Base-by-base conservation (phyloP, 1,140 invertebrate genomes). In the Solen grandis region DNA sequence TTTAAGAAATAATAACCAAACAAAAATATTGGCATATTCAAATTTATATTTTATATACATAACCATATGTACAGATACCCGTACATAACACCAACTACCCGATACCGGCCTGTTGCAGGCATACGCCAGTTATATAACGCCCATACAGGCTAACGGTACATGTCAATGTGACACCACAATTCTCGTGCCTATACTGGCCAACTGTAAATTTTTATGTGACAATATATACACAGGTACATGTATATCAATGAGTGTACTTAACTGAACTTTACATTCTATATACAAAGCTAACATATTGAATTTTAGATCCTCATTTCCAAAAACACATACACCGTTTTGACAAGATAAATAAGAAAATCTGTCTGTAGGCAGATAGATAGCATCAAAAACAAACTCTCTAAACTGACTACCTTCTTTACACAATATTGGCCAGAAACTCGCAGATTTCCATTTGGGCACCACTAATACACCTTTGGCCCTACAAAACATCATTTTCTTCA, bases 241-340 rank as follows among this genome's bases (percentile, higher is more conserved):
- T 46, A 46, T 46, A 19, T 46, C 41, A 46, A 46, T 46, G 41
- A 46, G 41, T 8, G 41, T 46, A 46, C 8, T 46, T 46, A 8
- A 46, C 41, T 46, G 41, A 46, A 46, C 41, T 46, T 8, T 59
- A 50, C 25, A 68, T 2, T 68, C 35, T 31, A 29, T 33, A 41
- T 68, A 10, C 35, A 29, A 62, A 62, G 14, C 59, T 62, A 29
- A 74, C 66, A 69, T 74, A 41, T 74, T 74, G n/a, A 60, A 74
- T 22, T 74, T 74, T 74, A 74, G 50, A 41, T 60, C 27, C 35
- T 74, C 70, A 60, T 38, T 74, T 2, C 70, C 70, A 38, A 74
- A 74, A 35, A 74, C 50, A 5, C 70, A 54, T 38, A 33, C 70
- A 41, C 70, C 69, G 50, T 36, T 74, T 74, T 62, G 41, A 46